phyloP scores from a whole-genome alignment of 2,797 vertebrate species.

The Aplochiton taeniatus region DNA sequence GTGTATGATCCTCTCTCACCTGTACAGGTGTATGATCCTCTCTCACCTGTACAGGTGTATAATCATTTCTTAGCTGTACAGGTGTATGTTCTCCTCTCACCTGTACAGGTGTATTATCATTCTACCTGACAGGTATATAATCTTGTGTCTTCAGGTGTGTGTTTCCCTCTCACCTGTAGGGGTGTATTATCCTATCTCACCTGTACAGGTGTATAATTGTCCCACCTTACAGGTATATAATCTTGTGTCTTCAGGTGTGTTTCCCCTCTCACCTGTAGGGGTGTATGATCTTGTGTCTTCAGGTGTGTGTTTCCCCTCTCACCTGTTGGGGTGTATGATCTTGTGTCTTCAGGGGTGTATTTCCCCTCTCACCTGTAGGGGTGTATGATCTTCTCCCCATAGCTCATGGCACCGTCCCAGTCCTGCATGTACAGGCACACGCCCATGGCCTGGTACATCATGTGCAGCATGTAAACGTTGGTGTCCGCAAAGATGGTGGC shows the following conservation, averaged over 20 bases:
- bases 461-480: slow-evolving; percentile 97
- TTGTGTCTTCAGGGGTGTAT: background rate
- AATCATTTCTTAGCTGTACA: background rate
- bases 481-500: slow-evolving; percentile 88
- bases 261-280: slow-evolving; percentile 84
- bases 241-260: background rate
- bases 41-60: background rate
- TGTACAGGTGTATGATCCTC: too few relatives aligned
- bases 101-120: background rate
- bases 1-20: too few relatives aligned
- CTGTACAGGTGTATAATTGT: too few relatives aligned
- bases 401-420: slow-evolving; percentile 93
- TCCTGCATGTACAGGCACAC: slow-evolving; percentile 97
- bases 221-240: background rate
- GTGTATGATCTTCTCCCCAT: slow-evolving; percentile 92
- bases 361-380: slow-evolving; percentile 86
- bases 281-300: slow-evolving; percentile 71
- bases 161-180: slow-evolving; percentile 84
- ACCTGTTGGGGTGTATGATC: slow-evolving; percentile 72
- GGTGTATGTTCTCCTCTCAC: background rate
- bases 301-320: too few relatives aligned
- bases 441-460: slow-evolving; percentile 99
- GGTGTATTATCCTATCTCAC: too few relatives aligned
- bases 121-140: background rate
- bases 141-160: background rate